phyloP scores from a whole-genome alignment of 2,113 vertebrate genomes.

The Brienomyrus brachyistius region DNA sequence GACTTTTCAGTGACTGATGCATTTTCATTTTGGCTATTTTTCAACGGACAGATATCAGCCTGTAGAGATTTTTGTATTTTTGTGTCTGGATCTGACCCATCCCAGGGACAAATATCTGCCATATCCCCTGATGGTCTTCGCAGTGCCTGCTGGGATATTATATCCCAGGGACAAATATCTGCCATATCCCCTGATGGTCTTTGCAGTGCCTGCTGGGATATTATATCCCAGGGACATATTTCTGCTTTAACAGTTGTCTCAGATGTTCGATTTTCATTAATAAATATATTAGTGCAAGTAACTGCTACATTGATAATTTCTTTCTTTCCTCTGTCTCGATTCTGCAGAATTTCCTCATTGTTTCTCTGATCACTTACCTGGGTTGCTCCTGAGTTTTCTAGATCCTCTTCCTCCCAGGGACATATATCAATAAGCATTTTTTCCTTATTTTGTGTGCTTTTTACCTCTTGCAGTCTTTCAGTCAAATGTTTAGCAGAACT shows the following conservation, averaged over 20 bases:
- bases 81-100: conserved; percentile 29
- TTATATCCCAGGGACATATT: conserved; percentile 44
- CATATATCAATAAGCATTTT: neutral
- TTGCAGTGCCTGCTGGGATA: conserved; percentile 31
- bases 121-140: conserved; percentile 24
- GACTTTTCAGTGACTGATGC: neutral
- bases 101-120: conserved; percentile 42
- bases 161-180: conserved; percentile 46
- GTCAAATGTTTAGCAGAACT: neutral
- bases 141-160: conserved; percentile 27
- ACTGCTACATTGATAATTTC: neutral
- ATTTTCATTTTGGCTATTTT: conserved; percentile 4
- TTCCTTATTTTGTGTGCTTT: neutral
- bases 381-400: neutral
- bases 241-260: conserved; percentile 33
- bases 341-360: neutral
- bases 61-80: neutral
- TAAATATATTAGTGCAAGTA: neutral
- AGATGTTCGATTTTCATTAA: neutral
- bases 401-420: neutral
- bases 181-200: conserved; percentile 18
- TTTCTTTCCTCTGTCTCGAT: neutral
- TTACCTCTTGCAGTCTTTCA: neutral
- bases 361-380: neutral
- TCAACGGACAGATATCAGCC: conserved; percentile 29